phyloP scores from a whole-genome alignment of 2,888 invertebrate species.

The Lordiphosa fenestrarum region DNA sequence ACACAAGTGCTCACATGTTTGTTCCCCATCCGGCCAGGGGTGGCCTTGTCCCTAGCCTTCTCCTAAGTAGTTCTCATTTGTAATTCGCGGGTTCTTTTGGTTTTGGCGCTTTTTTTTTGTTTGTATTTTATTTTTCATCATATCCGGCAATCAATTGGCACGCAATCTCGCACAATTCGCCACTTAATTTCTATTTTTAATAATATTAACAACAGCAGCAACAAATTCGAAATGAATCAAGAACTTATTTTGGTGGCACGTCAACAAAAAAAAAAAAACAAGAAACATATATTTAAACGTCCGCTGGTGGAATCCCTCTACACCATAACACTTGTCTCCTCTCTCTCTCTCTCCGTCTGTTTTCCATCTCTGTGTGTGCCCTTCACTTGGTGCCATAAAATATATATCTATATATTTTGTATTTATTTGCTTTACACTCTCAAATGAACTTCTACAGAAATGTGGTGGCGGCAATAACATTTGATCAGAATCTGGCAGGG shows the following conservation, averaged over 20 bases:
- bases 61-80: slow-evolving; percentile 1
- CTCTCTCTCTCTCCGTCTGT: background rate
- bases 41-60: too few relatives aligned
- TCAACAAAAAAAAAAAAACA: slow-evolving; percentile 28
- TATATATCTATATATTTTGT: background rate
- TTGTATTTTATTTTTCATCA: slow-evolving; percentile 44
- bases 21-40: too few relatives aligned
- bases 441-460: slow-evolving; percentile 34
- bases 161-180: slow-evolving; percentile 68
- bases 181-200: slow-evolving; percentile 71
- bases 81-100: background rate
- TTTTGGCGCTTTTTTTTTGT: slow-evolving; percentile 5
- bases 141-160: slow-evolving; percentile 74
- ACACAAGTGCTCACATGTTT: background rate
- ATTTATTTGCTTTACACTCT: slow-evolving; percentile 15
- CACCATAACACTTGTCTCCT: background rate
- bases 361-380: background rate
- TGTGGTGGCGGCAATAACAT: slow-evolving; percentile 29
- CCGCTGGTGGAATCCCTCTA: slow-evolving; percentile 29
- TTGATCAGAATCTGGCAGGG: slow-evolving; percentile 40
- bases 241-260: slow-evolving; percentile 59
- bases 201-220: slow-evolving; percentile 46
- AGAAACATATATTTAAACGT: slow-evolving; percentile 54
- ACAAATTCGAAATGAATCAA: slow-evolving; percentile 56
- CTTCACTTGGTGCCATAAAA: background rate